Evolutionary conservation across 2,797 vertebrate genomes (phyloP).

Genomic region (Phyllotis vaccarum): DNA sequence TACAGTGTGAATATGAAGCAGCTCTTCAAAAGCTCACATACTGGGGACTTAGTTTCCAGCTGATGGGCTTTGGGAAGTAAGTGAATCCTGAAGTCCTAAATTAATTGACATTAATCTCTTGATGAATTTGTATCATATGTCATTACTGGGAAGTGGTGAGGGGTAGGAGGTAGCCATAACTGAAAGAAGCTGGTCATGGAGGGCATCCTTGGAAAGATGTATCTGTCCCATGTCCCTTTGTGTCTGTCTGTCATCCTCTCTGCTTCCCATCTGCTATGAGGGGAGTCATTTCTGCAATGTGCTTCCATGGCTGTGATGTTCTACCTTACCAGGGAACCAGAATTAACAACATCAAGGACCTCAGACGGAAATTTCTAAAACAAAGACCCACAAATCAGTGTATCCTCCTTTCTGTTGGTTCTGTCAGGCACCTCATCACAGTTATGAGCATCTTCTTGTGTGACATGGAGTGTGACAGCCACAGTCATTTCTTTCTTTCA

Average conservation of each 20-base stretch:
- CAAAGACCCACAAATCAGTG: neutral
- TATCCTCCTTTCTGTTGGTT: neutral
- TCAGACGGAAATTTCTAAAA: neutral
- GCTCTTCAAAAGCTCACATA: neutral
- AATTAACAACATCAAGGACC: neutral
- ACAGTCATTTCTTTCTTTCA: neutral
- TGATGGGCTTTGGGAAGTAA: neutral
- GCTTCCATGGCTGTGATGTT: neutral
- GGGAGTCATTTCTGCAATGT: neutral
- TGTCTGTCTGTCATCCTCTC: neutral
- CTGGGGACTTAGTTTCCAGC: neutral
- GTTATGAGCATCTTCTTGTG: neutral
- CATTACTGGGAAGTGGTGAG: neutral
- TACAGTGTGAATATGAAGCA: neutral
- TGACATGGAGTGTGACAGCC: neutral
- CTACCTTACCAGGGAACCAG: neutral
- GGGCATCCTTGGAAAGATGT: neutral
- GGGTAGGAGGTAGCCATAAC: neutral
- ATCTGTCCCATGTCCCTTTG: neutral
- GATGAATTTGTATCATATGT: neutral
- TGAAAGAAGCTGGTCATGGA: neutral
- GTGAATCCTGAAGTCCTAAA: neutral
- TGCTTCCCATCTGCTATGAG: neutral
- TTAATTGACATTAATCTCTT: neutral
- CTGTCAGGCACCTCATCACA: neutral